A percentile compares a stretch with the other conserved stretches of the same genome.
These are phyloP conservation scores for Agapornis canus DNA, from an alignment of 2,797 vertebrate genomes.

Conservation along the genomic window DNA sequence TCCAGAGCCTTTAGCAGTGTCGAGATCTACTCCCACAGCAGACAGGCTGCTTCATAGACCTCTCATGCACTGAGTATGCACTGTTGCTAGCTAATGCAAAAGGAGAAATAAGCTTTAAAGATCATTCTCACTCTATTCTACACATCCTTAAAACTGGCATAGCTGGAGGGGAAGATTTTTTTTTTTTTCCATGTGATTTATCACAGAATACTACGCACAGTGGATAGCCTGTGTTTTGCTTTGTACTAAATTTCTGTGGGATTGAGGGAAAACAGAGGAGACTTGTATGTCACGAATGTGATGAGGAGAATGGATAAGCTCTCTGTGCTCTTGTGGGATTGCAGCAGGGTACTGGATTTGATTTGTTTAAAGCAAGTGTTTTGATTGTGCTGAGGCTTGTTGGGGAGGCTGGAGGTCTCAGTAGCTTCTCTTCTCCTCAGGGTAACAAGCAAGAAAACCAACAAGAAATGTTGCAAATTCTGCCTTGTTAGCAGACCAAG, in stretches of 20 bases:
- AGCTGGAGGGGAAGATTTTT: background rate
- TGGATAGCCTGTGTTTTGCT: background rate
- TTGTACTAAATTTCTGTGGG: background rate
- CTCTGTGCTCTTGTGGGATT: background rate
- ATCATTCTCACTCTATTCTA: background rate
- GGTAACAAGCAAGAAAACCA: background rate
- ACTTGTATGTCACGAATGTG: background rate
- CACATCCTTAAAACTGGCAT: background rate
- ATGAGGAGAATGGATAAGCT: background rate
- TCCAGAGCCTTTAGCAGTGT: background rate
- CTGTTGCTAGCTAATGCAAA: background rate
- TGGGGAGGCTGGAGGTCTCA: background rate
- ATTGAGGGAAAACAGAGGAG: background rate
- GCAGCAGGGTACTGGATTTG: background rate
- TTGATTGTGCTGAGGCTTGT: background rate
- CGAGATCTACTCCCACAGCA: fast-evolving
- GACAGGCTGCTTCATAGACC: background rate
- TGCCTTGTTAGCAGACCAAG: background rate
- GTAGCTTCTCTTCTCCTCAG: background rate
- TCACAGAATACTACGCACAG: background rate
- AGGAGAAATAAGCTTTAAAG: background rate
- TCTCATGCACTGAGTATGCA: fast-evolving
- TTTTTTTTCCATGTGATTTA: background rate
- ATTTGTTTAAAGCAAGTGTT: background rate
- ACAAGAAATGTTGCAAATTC: background rate